A percentile compares a stretch with the other conserved stretches of the same genome.
Evolutionary conservation across 2,113 vertebrate species (phyloP).

Genomic region (Dinomys branickii): DNA sequence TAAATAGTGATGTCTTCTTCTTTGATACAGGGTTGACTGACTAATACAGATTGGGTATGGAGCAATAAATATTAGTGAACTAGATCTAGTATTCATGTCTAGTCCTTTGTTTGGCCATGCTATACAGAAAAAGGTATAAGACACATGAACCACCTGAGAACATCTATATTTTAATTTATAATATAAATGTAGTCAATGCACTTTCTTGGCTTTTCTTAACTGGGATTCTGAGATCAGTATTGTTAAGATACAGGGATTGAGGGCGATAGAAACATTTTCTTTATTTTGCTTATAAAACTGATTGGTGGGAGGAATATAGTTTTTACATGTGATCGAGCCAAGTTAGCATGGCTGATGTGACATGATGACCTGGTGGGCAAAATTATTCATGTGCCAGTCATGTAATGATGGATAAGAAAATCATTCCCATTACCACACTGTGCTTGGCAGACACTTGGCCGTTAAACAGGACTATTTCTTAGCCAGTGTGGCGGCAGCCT

Average conservation of each 20-base stretch:
- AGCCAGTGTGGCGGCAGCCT: conserved; percentile 73
- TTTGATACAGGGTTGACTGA: conserved; percentile 87
- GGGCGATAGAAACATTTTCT: neutral
- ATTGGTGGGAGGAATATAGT: conserved; percentile 22
- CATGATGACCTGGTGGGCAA: conserved; percentile 71
- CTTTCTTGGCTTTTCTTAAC: conserved; percentile 8
- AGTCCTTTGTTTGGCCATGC: conserved; percentile 70
- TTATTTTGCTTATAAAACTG: conserved; percentile 42
- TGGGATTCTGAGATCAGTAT: conserved; percentile 22
- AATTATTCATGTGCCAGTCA: conserved; percentile 74
- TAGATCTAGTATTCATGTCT: conserved; percentile 79
- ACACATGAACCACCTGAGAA: conserved; percentile 20
- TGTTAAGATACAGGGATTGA: neutral
- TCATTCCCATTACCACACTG: conserved; percentile 70
- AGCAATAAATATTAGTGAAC: conserved; percentile 88
- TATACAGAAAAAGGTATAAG: conserved; percentile 78
- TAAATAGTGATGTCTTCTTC: conserved; percentile 89
- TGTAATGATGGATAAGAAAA: conserved; percentile 80
- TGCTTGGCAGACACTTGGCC: conserved; percentile 70
- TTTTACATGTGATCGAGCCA: conserved; percentile 67
- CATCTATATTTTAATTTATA: conserved; percentile 22
- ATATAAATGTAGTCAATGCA: neutral
- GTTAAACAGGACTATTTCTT: conserved; percentile 68
- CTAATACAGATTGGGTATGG: conserved; percentile 85
- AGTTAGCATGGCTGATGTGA: conserved; percentile 74